phyloP scores from a whole-genome alignment of 2,797 vertebrate genomes.

The Simalia tracyae region DNA sequence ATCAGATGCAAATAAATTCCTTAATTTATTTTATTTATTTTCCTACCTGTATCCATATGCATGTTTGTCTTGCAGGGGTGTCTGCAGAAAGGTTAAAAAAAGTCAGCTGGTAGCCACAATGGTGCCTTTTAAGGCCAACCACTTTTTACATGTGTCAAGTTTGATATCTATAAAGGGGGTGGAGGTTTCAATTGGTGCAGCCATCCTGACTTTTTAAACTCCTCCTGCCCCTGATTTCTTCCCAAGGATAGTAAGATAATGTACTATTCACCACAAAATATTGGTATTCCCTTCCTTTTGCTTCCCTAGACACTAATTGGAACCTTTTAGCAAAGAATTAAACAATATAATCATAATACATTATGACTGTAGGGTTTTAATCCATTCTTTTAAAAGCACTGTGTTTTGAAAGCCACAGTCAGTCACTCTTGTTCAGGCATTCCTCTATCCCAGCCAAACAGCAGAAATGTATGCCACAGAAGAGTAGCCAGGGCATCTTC shows the following conservation, averaged over 20 bases:
- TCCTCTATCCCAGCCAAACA: background rate
- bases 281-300: background rate
- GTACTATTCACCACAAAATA: background rate
- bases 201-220: background rate
- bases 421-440: background rate
- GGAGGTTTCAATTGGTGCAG: background rate
- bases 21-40: background rate
- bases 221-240: background rate
- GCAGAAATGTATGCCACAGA: background rate
- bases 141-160: background rate
- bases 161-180: background rate
- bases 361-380: background rate
- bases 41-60: background rate
- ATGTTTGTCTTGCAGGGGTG: background rate
- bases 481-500: background rate
- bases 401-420: background rate
- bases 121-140: background rate
- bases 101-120: background rate
- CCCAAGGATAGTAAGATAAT: background rate
- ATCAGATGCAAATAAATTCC: background rate
- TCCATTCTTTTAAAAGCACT: background rate
- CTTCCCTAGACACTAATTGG: background rate
- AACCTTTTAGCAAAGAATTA: background rate
- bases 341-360: background rate
- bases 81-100: background rate